Evolutionary conservation across 1,140 invertebrate species (phyloP).

Genomic region (Ganaspis sp.): DNA sequence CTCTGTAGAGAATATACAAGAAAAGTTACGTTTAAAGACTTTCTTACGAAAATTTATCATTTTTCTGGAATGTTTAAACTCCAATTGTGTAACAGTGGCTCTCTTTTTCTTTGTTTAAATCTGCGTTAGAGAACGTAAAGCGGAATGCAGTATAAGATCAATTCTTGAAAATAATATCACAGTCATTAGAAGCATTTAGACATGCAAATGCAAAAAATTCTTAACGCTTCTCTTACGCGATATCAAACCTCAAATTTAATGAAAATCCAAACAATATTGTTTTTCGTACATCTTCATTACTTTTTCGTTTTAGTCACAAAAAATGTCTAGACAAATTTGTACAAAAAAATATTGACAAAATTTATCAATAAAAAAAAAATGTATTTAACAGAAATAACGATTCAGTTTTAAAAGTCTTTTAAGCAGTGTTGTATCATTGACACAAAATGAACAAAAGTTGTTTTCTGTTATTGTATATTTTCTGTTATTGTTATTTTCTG

Average conservation of each 20-base stretch:
- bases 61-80: constrained; percentile 4
- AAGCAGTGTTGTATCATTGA: too few species aligned
- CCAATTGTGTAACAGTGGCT: background rate
- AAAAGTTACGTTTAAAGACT: background rate
- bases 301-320: too few species aligned
- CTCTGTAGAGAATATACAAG: constrained; percentile 27
- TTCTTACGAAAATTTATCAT: background rate
- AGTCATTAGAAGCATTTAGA: constrained; percentile 27
- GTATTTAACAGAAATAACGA: too few species aligned
- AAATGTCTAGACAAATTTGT: too few species aligned
- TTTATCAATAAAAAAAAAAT: too few species aligned
- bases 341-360: too few species aligned
- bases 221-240: constrained; percentile 25
- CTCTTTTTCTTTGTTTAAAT: background rate
- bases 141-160: background rate
- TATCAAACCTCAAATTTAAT: background rate
- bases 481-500: too few species aligned
- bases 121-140: constrained; percentile 20
- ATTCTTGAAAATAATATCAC: constrained; percentile 28
- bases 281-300: background rate
- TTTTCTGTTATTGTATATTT: too few species aligned
- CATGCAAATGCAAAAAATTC: constrained; percentile 21
- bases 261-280: background rate
- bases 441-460: too few species aligned
- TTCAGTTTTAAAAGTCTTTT: too few species aligned